Evolutionary conservation across 2,797 vertebrate species (phyloP).

Genomic region (Parotocinclus haroldoi): DNA sequence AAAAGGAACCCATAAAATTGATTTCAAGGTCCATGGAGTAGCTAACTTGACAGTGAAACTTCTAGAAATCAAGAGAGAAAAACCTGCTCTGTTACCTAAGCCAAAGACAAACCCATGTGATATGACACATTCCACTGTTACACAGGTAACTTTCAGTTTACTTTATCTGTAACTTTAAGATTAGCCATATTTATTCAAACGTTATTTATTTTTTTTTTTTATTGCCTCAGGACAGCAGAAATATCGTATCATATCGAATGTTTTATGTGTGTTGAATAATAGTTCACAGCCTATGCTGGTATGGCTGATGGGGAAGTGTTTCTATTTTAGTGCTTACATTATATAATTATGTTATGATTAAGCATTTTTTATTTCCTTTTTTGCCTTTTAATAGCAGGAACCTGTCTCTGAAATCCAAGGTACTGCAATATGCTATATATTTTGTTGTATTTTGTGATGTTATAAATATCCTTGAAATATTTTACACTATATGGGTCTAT

Average conservation of each 20-base stretch:
- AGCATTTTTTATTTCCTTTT: neutral
- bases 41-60: conserved; percentile 45
- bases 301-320: conserved; percentile 8
- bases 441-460: no score
- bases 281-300: neutral
- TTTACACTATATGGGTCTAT: neutral
- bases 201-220: neutral
- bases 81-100: conserved; percentile 3
- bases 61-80: conserved; percentile 10
- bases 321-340: neutral
- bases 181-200: no score
- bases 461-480: neutral
- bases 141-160: conserved; percentile 23
- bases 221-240: neutral
- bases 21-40: conserved; percentile 40
- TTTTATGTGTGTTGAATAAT: no score
- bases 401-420: conserved; percentile 2
- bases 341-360: no score
- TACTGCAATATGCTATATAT: neutral
- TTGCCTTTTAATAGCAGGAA: conserved; percentile 2
- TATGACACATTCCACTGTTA: neutral
- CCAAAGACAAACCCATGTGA: neutral
- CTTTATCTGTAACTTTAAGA: no score
- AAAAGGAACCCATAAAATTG: conserved; percentile 43
- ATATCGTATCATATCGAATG: neutral